phyloP scores from a whole-genome alignment of 2,888 invertebrate species.

The Amphimallon solstitiale region DNA sequence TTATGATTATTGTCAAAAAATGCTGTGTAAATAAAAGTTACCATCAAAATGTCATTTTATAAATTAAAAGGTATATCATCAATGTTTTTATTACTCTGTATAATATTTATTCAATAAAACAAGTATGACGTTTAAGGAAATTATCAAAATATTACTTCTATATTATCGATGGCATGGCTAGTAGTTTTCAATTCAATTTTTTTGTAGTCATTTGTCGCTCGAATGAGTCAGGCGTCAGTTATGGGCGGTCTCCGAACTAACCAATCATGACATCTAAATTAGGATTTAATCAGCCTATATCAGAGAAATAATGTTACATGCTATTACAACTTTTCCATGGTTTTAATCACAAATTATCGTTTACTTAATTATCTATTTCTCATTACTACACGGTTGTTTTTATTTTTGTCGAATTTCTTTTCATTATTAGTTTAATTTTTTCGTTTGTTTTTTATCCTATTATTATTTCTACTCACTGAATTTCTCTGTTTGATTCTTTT shows the following conservation, averaged over 20 bases:
- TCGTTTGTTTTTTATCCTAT: background rate
- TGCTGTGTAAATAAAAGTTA: no score
- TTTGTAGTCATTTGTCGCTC: conserved; percentile 40
- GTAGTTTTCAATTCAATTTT: conserved; percentile 37
- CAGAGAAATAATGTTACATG: conserved; percentile 37
- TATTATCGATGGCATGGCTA: conserved; percentile 23
- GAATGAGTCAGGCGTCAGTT: conserved; percentile 37
- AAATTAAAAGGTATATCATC: no score
- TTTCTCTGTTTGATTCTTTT: background rate
- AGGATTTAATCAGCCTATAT: conserved; percentile 42
- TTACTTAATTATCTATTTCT: conserved; percentile 16
- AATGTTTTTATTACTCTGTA: no score
- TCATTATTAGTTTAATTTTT: background rate
- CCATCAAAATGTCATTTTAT: no score
- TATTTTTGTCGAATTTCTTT: background rate
- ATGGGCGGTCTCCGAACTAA: conserved; percentile 39
- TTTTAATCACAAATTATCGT: conserved; percentile 43
- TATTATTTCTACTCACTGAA: background rate
- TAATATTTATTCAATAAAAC: no score
- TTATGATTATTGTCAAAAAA: no score
- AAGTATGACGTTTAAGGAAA: background rate
- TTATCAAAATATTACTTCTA: background rate
- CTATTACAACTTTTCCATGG: conserved; percentile 38
- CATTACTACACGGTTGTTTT: conserved; percentile 4
- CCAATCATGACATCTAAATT: conserved; percentile 44